phyloP scores from a whole-genome alignment of 2,797 vertebrate species.

The Acanthurus lineatus region DNA sequence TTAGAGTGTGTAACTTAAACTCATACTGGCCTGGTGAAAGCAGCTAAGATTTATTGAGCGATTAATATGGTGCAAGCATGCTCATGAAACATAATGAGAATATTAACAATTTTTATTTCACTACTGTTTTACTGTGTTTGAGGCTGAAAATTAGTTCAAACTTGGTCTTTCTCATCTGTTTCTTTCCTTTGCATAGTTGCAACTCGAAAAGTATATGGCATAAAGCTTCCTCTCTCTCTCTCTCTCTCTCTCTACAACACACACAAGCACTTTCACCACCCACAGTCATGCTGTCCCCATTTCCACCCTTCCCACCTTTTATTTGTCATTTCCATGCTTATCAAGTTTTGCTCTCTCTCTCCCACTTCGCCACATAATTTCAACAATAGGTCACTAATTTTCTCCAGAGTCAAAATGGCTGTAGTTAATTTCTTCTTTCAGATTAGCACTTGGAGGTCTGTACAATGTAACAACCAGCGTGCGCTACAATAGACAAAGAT shows the following conservation, averaged over 20 bases:
- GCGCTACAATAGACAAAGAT: conserved; percentile 33
- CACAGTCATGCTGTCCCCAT: conserved; percentile 24
- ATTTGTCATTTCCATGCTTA: conserved; percentile 51
- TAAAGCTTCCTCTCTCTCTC: conserved; percentile 4
- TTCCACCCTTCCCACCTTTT: conserved; percentile 36
- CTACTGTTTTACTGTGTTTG: neutral
- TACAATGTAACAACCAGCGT: conserved; percentile 38
- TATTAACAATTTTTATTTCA: conserved; percentile 5
- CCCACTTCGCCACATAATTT: conserved; percentile 41
- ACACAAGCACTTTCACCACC: conserved; percentile 18
- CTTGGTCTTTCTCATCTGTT: neutral
- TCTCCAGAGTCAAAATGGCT: conserved; percentile 48
- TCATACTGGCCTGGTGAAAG: conserved; percentile 3
- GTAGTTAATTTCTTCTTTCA: conserved; percentile 51
- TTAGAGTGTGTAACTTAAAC: conserved; percentile 2
- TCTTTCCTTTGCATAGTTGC: neutral
- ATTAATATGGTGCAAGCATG: conserved; percentile 11
- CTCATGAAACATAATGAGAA: conserved; percentile 14
- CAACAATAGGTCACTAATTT: conserved; percentile 56
- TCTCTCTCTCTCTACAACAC: neutral
- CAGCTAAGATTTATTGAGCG: conserved; percentile 20
- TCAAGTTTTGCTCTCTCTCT: conserved; percentile 35
- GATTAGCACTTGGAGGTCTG: conserved; percentile 39
- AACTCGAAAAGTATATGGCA: neutral
- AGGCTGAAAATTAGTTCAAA: neutral